Evolutionary conservation across 1,140 invertebrate species (phyloP), one percentile per base, ranked within the genome.

Genomic region (Drosophila nebulosa): DNA sequence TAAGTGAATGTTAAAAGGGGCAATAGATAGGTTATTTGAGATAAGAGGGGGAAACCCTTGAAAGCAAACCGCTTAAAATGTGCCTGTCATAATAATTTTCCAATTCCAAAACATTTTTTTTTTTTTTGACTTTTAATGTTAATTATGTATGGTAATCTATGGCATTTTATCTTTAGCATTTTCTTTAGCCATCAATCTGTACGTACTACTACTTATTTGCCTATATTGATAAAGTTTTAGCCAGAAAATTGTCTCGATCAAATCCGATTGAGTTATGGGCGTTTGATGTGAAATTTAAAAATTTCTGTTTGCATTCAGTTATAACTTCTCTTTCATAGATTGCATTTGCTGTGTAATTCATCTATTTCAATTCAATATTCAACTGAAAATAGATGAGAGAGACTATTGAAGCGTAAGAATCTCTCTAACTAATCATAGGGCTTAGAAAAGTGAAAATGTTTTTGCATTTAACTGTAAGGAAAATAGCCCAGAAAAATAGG

Each of bases 401-500:
- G 39, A 46, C 16, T 21, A 21, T 46, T 46, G 39, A 46, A 46
- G 39, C 3, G 39, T 7, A 10, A 21, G 21, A 46, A 46, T 46
- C 39, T 46, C 9, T 46, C 50, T 60, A 57, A 53, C 67, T 65
- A 70, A 74, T 61, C 71, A 35, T 36, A 57, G 52, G 56, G 55
- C 18, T 50, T 18, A 39, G 22, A 61, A 57, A 66, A 71, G 72
- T 74, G 72, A 62, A 71, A 71, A 71, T 74, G 42, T 72, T 72
- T 68, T 59, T 63, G 35, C 16, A 21, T 42, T 56, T 64, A 42
- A 68, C 53, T 59, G n/a, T 32, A 58, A 42, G 32, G 53, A 66
- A 71, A 74, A 70, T 27, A 56, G 32, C 22, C 27, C 51, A 59
- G 10, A 27, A 55, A 42, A 59, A 30, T 60, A 42, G 57, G 39